Percentiles rank a stretch among this genome's conserved stretches.
phyloP scores from a whole-genome alignment of 1,140 invertebrate genomes.

The Coenobita brevimanus region DNA sequence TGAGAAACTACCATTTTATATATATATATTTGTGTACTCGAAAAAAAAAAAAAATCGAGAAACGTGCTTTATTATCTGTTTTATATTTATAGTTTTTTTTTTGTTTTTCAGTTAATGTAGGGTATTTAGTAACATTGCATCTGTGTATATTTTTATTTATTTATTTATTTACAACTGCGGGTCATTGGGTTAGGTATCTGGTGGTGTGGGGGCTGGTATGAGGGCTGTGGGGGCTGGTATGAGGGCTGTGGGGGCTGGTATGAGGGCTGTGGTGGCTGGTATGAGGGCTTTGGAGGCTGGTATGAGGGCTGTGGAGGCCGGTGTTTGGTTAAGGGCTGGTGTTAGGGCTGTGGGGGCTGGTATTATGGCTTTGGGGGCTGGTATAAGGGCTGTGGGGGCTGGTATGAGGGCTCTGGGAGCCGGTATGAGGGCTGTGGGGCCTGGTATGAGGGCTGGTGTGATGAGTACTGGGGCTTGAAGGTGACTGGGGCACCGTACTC shows the following conservation, averaged over 20 bases:
- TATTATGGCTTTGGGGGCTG: background rate
- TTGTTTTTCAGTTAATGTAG: too few relatives aligned
- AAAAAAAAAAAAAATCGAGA: too few relatives aligned
- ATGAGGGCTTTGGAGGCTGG: background rate
- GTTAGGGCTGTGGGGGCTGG: background rate
- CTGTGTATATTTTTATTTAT: too few relatives aligned
- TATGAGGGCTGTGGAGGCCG: background rate
- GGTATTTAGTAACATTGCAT: too few relatives aligned
- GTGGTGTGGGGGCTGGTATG: background rate
- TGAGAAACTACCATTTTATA: too few relatives aligned
- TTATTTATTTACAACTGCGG: too few relatives aligned
- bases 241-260: slow-evolving; percentile 4
- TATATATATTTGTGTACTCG: too few relatives aligned
- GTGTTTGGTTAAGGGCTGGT: background rate
- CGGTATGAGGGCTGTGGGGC: slow-evolving; percentile 58
- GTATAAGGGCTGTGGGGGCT: background rate
- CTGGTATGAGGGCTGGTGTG: background rate
- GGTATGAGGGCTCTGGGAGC: slow-evolving; percentile 35
- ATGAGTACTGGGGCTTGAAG: slow-evolving; percentile 67
- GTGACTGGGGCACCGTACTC: slow-evolving; percentile 58
- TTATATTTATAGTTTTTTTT: too few relatives aligned
- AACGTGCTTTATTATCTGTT: too few relatives aligned
- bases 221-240: background rate
- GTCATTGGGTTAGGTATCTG: too few relatives aligned
- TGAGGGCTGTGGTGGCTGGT: background rate